Evolutionary conservation across 2,888 invertebrate genomes (phyloP).

Genomic region (Leptodirus hochenwartii): DNA sequence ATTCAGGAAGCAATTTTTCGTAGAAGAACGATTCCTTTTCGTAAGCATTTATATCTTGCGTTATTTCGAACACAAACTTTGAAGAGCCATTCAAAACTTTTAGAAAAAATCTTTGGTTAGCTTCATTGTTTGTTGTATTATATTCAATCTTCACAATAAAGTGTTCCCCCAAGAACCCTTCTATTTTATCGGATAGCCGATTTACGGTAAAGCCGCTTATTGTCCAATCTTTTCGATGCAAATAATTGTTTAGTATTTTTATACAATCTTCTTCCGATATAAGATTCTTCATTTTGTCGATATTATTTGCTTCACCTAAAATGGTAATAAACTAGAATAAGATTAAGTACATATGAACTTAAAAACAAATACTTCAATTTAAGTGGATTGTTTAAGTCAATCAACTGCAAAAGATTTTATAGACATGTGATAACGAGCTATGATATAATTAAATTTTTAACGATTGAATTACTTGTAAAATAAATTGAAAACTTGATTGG

Average conservation of each 20-base stretch:
- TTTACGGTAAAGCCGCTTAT: conserved; percentile 10
- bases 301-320: no score
- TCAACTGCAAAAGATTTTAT: no score
- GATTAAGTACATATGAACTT: no score
- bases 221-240: conserved; percentile 8
- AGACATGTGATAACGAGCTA: no score
- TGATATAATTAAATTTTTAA: no score
- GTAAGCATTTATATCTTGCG: conserved; percentile 14
- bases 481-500: no score
- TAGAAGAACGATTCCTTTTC: conserved; percentile 21
- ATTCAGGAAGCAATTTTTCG: conserved; percentile 14
- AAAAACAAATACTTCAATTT: no score
- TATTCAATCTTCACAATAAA: conserved; percentile 12
- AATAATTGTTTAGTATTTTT: conserved; percentile 10
- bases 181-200: conserved; percentile 12
- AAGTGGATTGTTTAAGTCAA: no score
- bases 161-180: conserved; percentile 15
- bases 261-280: conserved; percentile 12
- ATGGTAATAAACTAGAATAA: no score
- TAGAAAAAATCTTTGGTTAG: conserved; percentile 14
- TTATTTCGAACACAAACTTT: conserved; percentile 13
- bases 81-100: conserved; percentile 16
- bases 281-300: no score
- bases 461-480: no score
- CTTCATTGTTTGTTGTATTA: conserved; percentile 5